These are phyloP conservation scores for Carassius carassius DNA, from an alignment of 2,113 vertebrate genomes.

Conservation along the genomic window DNA sequence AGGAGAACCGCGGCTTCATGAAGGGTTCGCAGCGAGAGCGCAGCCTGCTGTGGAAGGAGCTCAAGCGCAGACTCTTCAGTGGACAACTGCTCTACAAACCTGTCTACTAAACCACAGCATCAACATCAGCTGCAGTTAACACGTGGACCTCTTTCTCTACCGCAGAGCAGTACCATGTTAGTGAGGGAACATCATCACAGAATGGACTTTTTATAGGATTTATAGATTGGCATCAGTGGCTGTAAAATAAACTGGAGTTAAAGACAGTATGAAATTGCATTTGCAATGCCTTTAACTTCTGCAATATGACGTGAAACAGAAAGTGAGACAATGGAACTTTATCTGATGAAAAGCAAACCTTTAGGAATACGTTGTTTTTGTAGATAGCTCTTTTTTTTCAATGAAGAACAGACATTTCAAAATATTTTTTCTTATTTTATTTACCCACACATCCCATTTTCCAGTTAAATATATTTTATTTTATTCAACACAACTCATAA, in stretches of 20 bases:
- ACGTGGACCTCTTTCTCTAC: neutral
- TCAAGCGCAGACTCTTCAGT: constrained; percentile 75
- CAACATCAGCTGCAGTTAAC: neutral
- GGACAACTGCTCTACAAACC: constrained; percentile 77
- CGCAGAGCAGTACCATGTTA: neutral
- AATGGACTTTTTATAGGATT: neutral
- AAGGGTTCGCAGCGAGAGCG: constrained; percentile 80
- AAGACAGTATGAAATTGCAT: neutral
- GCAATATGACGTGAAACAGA: neutral
- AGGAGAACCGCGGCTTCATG: constrained; percentile 90
- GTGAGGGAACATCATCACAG: too few relatives aligned
- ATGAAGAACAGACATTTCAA: neutral
- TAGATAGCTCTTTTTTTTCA: neutral
- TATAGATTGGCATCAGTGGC: neutral
- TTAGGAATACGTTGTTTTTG: neutral
- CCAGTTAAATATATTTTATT: neutral
- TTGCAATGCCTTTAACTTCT: neutral
- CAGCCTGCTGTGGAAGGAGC: constrained; percentile 84
- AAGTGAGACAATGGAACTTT: neutral
- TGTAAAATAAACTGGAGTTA: neutral
- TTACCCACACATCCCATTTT: neutral
- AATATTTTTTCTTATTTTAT: neutral
- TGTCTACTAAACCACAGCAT: constrained; percentile 54
- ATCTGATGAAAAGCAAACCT: neutral
- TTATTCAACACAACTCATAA: neutral